A percentile compares a stretch with the other conserved stretches of the same genome.
Evolutionary conservation across 2,113 vertebrate genomes (phyloP).

Genomic region (Steatornis caripensis): DNA sequence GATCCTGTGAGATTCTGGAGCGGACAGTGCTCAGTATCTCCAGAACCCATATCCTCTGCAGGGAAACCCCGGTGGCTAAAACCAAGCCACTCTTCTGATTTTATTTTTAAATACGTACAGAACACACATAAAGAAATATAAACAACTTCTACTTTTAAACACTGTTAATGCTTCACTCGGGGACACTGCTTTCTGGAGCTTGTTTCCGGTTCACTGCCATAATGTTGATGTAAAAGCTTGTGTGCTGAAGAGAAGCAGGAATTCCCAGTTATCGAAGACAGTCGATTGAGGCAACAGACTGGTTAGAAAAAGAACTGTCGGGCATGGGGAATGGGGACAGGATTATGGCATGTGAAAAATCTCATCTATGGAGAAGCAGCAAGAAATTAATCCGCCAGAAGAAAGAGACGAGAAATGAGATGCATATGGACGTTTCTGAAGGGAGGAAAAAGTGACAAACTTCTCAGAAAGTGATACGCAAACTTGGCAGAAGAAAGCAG

Average conservation of each 20-base stretch:
- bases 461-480: neutral
- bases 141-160: neutral
- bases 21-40: neutral
- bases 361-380: neutral
- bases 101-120: too few relatives aligned
- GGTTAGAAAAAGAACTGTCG: neutral
- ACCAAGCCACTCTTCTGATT: neutral
- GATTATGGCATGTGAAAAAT: neutral
- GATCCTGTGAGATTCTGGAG: neutral
- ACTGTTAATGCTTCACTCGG: neutral
- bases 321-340: neutral
- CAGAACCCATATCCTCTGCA: neutral
- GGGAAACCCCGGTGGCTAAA: neutral
- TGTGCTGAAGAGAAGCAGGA: neutral
- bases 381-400: neutral
- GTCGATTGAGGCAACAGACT: fast-evolving
- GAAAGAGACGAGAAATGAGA: neutral
- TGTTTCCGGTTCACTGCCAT: neutral
- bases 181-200: neutral
- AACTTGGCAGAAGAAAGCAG: neutral
- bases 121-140: neutral
- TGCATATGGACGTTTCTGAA: neutral
- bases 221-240: neutral
- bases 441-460: neutral
- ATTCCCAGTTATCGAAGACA: neutral